phyloP scores from a whole-genome alignment of 2,888 invertebrate genomes.

The Fragum whitleyi region DNA sequence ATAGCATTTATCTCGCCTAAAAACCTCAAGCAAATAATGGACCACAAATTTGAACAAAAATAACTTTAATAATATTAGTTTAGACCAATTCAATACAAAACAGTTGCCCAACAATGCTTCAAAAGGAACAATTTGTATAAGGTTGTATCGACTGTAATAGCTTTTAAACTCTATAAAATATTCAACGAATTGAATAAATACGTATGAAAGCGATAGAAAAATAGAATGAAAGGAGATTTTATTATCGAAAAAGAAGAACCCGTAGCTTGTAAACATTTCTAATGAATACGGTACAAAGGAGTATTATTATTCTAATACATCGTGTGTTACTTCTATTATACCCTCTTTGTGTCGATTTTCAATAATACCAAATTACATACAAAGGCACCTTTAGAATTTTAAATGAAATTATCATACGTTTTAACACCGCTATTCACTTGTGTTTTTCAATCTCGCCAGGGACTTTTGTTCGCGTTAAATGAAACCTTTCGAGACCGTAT shows the following conservation, averaged over 20 bases:
- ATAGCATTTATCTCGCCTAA: background rate
- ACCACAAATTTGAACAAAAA: constrained; percentile 22
- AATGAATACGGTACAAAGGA: constrained; percentile 58
- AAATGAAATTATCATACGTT: constrained; percentile 72
- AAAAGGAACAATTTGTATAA: constrained; percentile 25
- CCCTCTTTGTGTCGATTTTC: constrained; percentile 50
- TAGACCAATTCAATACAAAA: constrained; percentile 11
- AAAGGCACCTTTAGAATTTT: constrained; percentile 65
- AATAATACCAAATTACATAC: constrained; percentile 65
- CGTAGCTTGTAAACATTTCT: constrained; percentile 59
- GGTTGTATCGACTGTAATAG: constrained; percentile 24
- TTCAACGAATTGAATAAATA: constrained; percentile 57
- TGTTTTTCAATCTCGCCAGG: constrained; percentile 49
- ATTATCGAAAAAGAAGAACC: constrained; percentile 50
- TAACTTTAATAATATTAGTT: constrained; percentile 27
- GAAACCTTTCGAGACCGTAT: constrained; percentile 58
- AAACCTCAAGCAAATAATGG: constrained; percentile 1
- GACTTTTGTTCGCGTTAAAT: constrained; percentile 62
- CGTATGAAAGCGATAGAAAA: constrained; percentile 48
- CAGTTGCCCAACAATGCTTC: constrained; percentile 22
- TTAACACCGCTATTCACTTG: constrained; percentile 64
- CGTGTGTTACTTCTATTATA: constrained; percentile 60
- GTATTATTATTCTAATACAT: constrained; percentile 55
- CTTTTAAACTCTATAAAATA: constrained; percentile 57
- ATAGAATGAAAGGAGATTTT: constrained; percentile 61